These are phyloP conservation scores for Bovichtus diacanthus DNA, from an alignment of 2,797 vertebrate species.

Conservation along the genomic window DNA sequence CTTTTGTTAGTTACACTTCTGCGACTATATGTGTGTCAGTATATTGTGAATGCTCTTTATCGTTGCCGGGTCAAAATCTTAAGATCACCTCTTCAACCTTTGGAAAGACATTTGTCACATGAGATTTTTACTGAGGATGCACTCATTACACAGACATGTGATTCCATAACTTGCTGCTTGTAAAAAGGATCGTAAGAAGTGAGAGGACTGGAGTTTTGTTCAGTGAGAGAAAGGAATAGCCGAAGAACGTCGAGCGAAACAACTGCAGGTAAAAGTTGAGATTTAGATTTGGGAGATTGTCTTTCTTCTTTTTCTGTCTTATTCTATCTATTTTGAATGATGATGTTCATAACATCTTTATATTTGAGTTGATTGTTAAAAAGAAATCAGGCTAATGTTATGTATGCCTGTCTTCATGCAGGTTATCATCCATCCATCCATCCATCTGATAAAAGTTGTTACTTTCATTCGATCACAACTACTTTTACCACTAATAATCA, in stretches of 20 bases:
- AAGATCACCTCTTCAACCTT: conserved; percentile 43
- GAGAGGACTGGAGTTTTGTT: not conserved
- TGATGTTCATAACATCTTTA: not conserved
- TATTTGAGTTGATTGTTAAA: not conserved
- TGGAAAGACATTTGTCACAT: conserved; percentile 60
- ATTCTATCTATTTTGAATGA: not conserved
- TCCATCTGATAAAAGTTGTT: not conserved
- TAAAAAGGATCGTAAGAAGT: conserved; percentile 34
- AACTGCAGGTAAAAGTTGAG: conserved; percentile 48
- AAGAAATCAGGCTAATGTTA: not conserved
- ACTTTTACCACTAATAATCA: not conserved
- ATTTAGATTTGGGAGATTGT: not conserved
- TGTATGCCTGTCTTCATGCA: not conserved
- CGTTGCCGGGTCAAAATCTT: not conserved
- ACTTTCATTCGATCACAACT: too few species aligned
- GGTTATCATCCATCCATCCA: too few species aligned
- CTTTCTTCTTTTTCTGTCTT: not conserved
- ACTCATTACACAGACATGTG: conserved; percentile 60
- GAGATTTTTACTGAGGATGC: conserved; percentile 26
- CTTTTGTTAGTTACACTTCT: not conserved
- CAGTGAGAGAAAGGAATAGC: conserved; percentile 4
- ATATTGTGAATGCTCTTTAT: too few species aligned
- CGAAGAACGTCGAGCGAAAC: not conserved
- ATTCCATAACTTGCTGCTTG: conserved; percentile 20
- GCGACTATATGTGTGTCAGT: not conserved